These are phyloP conservation scores for Habroteleia sp. DNA, from an alignment of 2,888 invertebrate genomes.

Conservation along the genomic window DNA sequence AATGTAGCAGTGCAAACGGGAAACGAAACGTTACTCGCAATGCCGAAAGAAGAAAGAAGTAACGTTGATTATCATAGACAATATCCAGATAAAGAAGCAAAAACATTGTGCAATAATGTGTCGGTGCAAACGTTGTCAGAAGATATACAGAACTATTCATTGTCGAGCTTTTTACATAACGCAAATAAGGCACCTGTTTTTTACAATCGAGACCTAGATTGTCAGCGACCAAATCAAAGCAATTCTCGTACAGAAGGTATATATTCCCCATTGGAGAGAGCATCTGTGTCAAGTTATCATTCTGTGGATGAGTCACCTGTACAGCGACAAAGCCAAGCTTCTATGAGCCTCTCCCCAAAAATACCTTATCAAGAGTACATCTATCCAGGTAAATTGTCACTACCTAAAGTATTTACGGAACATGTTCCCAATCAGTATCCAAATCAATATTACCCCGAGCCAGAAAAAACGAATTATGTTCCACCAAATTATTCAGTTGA, in stretches of 20 bases:
- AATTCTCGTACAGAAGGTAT: constrained; percentile 18
- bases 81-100: constrained; percentile 51
- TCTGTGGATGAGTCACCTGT: constrained; percentile 31
- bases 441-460: constrained; percentile 58
- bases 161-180: constrained; percentile 31
- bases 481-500: constrained; percentile 38
- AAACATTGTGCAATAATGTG: constrained; percentile 64
- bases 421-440: constrained; percentile 33
- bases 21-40: constrained; percentile 28
- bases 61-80: constrained; percentile 45
- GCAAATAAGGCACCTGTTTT: constrained; percentile 31
- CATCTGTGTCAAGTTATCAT: constrained; percentile 38
- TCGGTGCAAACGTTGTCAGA: constrained; percentile 66
- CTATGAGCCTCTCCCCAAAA: constrained; percentile 19
- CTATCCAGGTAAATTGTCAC: constrained; percentile 44
- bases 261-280: constrained; percentile 44
- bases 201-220: constrained; percentile 46
- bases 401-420: constrained; percentile 37
- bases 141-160: constrained; percentile 36
- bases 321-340: constrained; percentile 16
- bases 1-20: constrained; percentile 67
- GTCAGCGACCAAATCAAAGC: constrained; percentile 18
- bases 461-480: constrained; percentile 60
- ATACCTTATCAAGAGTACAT: constrained; percentile 44
- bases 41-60: constrained; percentile 32